A percentile compares a stretch with the other conserved stretches of the same genome.
Conservation (phyloP, 2,888 invertebrate genomes). For the Byasa hedistus region DNA sequence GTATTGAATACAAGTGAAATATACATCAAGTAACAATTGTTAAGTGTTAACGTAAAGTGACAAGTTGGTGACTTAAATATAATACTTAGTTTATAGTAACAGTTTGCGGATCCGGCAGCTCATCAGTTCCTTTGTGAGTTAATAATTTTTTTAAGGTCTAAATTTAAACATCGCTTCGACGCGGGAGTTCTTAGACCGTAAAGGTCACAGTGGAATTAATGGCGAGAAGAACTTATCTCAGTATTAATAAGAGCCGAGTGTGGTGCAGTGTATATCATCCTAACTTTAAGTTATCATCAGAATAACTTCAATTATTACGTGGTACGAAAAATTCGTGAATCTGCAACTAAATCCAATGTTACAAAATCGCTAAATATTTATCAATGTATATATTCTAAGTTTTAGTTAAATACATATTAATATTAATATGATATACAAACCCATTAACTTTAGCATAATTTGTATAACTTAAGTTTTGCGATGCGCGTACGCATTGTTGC, state of each 20-base stretch:
- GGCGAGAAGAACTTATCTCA: no score
- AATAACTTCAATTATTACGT: no score
- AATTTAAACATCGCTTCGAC: not conserved
- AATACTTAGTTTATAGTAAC: not conserved
- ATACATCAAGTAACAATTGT: slow-evolving; percentile 18
- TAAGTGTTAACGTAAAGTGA: slow-evolving; percentile 22
- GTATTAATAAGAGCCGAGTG: no score
- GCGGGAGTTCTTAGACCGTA: not conserved
- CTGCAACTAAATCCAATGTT: no score
- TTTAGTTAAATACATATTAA: no score
- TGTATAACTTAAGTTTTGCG: not conserved
- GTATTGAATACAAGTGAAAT: slow-evolving; percentile 37
- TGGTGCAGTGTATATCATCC: no score
- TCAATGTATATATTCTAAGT: no score
- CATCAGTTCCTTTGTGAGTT: slow-evolving; percentile 9
- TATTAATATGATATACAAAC: not conserved
- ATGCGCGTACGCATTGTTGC: not conserved
- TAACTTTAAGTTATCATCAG: no score
- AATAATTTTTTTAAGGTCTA: slow-evolving; percentile 3
- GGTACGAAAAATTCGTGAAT: no score
- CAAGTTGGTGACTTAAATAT: slow-evolving; percentile 19
- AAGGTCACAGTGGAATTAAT: no score
- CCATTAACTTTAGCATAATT: no score
- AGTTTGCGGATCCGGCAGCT: slow-evolving; percentile 6
- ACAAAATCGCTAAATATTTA: no score